phyloP scores from a whole-genome alignment of 2,113 vertebrate genomes.

The Ophiodon elongatus region DNA sequence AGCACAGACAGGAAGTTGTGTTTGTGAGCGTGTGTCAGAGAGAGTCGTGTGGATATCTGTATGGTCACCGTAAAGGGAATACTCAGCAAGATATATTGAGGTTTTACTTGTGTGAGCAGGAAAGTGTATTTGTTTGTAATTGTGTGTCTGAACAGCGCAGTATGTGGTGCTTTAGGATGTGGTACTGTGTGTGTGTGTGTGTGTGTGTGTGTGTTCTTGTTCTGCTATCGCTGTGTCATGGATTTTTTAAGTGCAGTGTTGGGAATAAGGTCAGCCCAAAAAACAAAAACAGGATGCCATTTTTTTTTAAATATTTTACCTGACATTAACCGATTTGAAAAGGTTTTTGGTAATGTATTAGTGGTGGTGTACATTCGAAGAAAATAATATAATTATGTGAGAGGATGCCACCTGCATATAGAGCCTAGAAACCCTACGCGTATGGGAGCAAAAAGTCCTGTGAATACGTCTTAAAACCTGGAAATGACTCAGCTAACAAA shows the following conservation, averaged over 20 bases:
- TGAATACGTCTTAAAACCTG: too few relatives aligned
- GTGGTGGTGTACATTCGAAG: too few relatives aligned
- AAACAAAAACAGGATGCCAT: neutral
- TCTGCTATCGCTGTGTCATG: neutral
- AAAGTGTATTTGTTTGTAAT: neutral
- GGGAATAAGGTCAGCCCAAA: neutral
- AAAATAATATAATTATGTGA: too few relatives aligned
- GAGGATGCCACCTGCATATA: too few relatives aligned
- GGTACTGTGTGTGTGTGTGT: neutral
- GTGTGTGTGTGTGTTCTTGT: neutral
- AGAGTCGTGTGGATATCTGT: constrained; percentile 34
- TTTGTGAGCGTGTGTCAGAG: neutral
- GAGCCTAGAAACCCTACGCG: too few relatives aligned
- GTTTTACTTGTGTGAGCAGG: constrained; percentile 17
- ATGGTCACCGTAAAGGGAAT: constrained; percentile 15
- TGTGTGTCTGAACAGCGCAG: neutral
- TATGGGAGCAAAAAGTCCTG: too few relatives aligned
- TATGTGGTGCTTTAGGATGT: neutral
- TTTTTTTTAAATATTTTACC: too few relatives aligned
- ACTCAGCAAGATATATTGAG: constrained; percentile 16
- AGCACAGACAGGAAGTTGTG: constrained; percentile 17
- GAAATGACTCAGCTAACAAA: too few relatives aligned
- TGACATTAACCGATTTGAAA: too few relatives aligned
- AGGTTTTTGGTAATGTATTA: too few relatives aligned
- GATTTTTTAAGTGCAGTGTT: neutral